Conservation (phyloP, 2,888 invertebrate genomes). For the Ormia ochracea region DNA sequence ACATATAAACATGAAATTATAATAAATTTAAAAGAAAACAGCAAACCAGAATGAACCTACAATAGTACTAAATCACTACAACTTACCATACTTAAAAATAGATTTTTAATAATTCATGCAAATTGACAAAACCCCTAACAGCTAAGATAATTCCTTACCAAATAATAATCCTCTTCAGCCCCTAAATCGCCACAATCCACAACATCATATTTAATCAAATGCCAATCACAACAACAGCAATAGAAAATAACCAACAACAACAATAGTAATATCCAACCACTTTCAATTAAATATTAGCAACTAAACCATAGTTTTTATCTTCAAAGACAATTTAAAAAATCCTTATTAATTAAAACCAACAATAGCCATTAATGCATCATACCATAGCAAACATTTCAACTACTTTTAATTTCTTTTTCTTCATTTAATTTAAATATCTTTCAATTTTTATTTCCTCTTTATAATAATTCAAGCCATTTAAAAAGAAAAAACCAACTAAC, state of each 20-base stretch:
- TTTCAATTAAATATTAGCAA: constrained; percentile 37
- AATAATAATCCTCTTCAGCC: background rate
- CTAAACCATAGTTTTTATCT: constrained; percentile 45
- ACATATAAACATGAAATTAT: constrained; percentile 4
- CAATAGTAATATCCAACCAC: constrained; percentile 30
- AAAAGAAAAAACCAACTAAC: too few species aligned
- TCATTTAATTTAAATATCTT: background rate
- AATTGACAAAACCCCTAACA: background rate
- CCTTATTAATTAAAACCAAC: constrained; percentile 42
- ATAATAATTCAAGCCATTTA: background rate
- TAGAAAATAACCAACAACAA: constrained; percentile 44
- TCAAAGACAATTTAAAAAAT: constrained; percentile 35
- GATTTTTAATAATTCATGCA: constrained; percentile 47
- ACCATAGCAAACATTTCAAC: constrained; percentile 39
- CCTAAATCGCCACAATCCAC: background rate
- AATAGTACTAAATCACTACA: constrained; percentile 54
- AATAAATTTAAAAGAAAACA: constrained; percentile 4
- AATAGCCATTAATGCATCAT: constrained; percentile 58
- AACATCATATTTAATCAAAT: background rate
- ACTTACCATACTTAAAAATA: constrained; percentile 46
- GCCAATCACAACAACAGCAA: constrained; percentile 11
- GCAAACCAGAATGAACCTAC: constrained; percentile 49
- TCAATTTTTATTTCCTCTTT: background rate
- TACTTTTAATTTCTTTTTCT: background rate
- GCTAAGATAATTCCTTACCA: background rate